Base-by-base conservation (phyloP, 1,140 invertebrate genomes). In the Ephestia elutella region DNA sequence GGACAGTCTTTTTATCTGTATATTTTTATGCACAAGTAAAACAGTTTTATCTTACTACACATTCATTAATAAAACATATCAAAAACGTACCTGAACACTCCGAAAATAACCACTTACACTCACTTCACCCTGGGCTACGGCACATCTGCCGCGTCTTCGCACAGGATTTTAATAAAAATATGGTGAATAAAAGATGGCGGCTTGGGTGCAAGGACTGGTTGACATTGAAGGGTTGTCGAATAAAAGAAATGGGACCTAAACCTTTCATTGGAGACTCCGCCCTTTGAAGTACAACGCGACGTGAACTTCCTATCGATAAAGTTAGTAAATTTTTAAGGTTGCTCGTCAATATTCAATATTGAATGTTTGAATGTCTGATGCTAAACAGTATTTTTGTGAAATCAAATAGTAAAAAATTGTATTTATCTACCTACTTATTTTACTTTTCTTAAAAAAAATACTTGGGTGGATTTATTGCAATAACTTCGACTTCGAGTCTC, bases 161-260 rank as follows among this genome's bases (percentile, higher is more conserved):
- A 71, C 70, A 76, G 77, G 79, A 78, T 69, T 70, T 70, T 72
- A 80, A 78, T 75, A 57, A 75, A 73, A 75, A 75, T 60, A 79
- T 76, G 73, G 73, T 71, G 75, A 63, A 76, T 78, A 74, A 79
- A 82, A 83, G 61, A 86, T 86, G 82, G 82, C 79, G 66, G 68
- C 62, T 53, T 80, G 72, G 81, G 81, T 82, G 79, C 80, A 59
- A 60, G 21, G 21, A 25, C 21, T 58, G 63, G 32, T 2, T 35
- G 32, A 35, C 32, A 35, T 35, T 66, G 56, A 54, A 60, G 62
- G 60, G 58, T 49, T 56, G 59, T 59, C 58, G 44, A 35, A 35
- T 9, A 35, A 35, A 35, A 9, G 28, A 10, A 9, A 9, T 35
- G 13, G 32, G 10, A 35, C 13, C 32, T 5, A 35, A 35, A 35